Evolutionary conservation across 2,113 vertebrate genomes (phyloP).

Genomic region (Cyanoderma ruficeps): DNA sequence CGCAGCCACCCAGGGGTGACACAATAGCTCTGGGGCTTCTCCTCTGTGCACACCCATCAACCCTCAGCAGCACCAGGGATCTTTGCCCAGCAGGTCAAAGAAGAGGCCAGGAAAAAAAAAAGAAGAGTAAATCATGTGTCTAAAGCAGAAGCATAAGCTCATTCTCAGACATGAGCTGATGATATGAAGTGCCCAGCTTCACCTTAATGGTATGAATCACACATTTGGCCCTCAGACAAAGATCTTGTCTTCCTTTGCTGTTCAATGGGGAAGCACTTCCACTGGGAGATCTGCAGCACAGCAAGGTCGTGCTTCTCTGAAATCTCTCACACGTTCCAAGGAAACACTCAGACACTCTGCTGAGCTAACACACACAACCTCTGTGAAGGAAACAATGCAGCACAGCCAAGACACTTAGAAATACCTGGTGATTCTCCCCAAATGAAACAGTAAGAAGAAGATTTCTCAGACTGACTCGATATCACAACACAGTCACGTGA

Average conservation of each 20-base stretch:
- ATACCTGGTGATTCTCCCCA: background rate
- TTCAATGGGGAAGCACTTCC: background rate
- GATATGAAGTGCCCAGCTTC: background rate
- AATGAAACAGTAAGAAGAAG: fast-evolving
- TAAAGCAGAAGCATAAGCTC: background rate
- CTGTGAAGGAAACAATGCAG: background rate
- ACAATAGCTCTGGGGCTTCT: background rate
- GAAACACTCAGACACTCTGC: background rate
- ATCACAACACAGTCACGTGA: background rate
- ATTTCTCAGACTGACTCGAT: background rate
- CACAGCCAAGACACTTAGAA: background rate
- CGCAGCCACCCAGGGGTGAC: fast-evolving
- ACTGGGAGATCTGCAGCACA: background rate
- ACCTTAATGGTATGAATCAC: background rate
- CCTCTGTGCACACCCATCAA: background rate
- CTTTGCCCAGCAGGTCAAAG: background rate
- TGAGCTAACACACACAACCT: background rate
- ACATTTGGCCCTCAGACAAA: background rate
- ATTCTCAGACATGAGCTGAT: background rate
- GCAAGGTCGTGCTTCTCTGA: background rate
- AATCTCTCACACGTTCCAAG: background rate
- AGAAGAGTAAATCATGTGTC: background rate
- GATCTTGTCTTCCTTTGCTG: background rate
- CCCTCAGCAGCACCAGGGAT: background rate
- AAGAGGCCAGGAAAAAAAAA: background rate